phyloP scores from a whole-genome alignment of 2,113 vertebrate species.

The Atlantisia rogersi region DNA sequence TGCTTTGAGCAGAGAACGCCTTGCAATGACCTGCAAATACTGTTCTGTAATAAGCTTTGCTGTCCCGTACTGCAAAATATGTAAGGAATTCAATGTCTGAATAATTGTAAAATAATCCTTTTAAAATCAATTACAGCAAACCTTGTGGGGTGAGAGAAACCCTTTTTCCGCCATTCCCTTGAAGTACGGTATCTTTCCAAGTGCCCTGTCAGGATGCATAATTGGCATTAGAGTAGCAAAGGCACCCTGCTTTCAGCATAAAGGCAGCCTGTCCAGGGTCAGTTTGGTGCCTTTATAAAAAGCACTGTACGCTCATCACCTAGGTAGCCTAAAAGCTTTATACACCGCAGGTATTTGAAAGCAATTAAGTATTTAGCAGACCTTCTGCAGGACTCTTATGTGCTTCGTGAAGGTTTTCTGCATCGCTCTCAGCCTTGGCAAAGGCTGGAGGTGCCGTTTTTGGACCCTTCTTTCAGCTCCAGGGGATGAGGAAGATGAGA shows the following conservation, averaged over 20 bases:
- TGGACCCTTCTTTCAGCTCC: not conserved
- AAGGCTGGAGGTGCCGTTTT: not conserved
- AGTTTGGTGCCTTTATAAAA: not conserved
- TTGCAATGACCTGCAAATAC: not conserved
- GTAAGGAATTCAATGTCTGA: not conserved
- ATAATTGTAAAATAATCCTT: not conserved
- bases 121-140: not conserved
- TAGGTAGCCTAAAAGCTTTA: not conserved
- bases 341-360: not conserved
- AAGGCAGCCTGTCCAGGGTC: not conserved
- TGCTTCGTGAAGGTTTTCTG: not conserved
- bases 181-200: not conserved
- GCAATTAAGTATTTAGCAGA: not conserved
- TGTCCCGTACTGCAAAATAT: not conserved
- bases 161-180: not conserved
- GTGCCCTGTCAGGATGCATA: not conserved
- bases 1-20: not conserved
- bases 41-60: not conserved
- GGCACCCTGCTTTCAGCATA: not conserved
- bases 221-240: not conserved
- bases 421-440: accelerated
- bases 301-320: not conserved
- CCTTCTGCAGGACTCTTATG: not conserved
- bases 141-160: not conserved
- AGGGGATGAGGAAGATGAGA: not conserved